Base-by-base conservation (phyloP, 2,797 vertebrate species). In the Amniataba percoides region DNA sequence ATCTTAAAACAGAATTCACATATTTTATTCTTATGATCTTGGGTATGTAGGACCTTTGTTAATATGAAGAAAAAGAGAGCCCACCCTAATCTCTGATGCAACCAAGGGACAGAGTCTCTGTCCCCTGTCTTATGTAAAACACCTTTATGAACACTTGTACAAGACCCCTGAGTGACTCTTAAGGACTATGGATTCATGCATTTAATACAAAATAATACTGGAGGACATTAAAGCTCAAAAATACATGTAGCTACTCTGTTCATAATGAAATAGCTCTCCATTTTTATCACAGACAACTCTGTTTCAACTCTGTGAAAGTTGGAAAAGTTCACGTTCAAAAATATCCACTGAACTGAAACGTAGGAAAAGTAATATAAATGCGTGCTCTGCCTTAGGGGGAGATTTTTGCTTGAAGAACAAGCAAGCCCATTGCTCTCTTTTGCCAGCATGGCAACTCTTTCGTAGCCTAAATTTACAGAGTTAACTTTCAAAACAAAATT, bases 401-500 rank as follows among this genome's bases (percentile, higher is more conserved):
- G 14, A 45, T 65, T 58, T 78, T 69, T 70, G 51, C 71, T 85
- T 77, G 55, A 59, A 72, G 61, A 83, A 82, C 21, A 71, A 80
- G 68, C 15, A 46, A 56, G 51, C 21, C 68, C 64, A 53, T 63
- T 77, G 62, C 67, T 66, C 61, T 66, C 74, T 87, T 84, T 81
- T 85, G 77, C 52, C 71, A 67, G 71, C 65, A 70, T 72, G 69
- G 65, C 83, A 88, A 80, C 72, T 85, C 63, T 83, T 74, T 79
- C 62, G 62, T 27, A 80, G 83, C 62, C 67, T 77, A 64, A 73
- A 80, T 79, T 59, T 76, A 73, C 62, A 59, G 74, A 79, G 83
- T 74, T 61, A 78, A 87, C 87, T 91, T 92, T 79, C 51, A 60
- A 64, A 85, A 86, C 73, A 92, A 90, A 91, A 51, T 69, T 90